Evolutionary conservation across 2,113 vertebrate species (phyloP), one percentile per base, ranked within the genome.

Genomic region (Heteronetta atricapilla): DNA sequence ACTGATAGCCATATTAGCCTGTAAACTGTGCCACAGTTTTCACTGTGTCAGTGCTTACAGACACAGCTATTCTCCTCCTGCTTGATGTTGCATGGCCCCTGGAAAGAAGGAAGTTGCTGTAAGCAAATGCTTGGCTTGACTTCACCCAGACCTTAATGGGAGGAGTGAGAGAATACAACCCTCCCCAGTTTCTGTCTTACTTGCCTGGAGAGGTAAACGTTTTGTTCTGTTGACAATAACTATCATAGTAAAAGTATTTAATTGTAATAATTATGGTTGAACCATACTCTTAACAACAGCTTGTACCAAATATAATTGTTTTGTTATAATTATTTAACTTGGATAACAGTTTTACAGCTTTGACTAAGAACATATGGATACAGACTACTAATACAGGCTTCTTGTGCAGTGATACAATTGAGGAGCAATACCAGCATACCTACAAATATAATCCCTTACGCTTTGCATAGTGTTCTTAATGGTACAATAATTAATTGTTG

Each of bases 1-100:
- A 16, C 4, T 7, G 52, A 68, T 48, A 42, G 56, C 59, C 4
- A 0, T 31, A 0, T 29, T 28, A 3, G 67, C 23, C 62, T 18
- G 48, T 79, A 10, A 63, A 22, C 66, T 11, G 17, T 48, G 42
- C 42, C 29, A 36, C 34, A 13, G 48, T 63, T 60, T 29, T 42
- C 42, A 59, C 34, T n/a, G 2, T 59, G 50, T 40, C 56, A 26
- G 40, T 83, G 40, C 64, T 40, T 20, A 28, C 8, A 36, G 22
- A 14, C 46, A 28, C 12, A 26, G n/a, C n/a, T 36, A 13, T 34
- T 52, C 68, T 26, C 11, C 67, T 63, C 17, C 62, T 7, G 11
- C 38, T 15, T 34, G 25, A 13, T 20, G 4, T 44, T 46, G 38
- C 63, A 22, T 9, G 29, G 40, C 31, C 29, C 42, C 42, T 33